phyloP scores from a whole-genome alignment of 2,113 vertebrate genomes.

The Xenotilapia caudafasciata region DNA sequence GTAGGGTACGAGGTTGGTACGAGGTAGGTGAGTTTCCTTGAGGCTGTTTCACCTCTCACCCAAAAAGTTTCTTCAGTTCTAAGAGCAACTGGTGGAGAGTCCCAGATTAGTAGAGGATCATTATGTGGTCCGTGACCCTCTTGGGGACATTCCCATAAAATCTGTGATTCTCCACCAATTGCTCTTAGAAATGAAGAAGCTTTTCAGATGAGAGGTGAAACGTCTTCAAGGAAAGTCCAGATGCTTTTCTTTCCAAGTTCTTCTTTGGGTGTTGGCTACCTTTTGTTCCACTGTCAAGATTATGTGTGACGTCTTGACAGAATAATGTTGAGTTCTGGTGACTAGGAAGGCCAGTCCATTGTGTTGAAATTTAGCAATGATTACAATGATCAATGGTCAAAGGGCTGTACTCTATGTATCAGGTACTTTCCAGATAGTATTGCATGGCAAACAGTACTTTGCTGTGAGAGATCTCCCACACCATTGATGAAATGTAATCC shows the following conservation, averaged over 20 bases:
- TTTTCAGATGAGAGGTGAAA: neutral
- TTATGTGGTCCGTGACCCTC: neutral
- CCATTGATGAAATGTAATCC: neutral
- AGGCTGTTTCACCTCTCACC: neutral
- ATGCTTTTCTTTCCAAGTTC: accelerated
- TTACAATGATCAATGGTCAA: neutral
- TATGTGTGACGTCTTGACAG: neutral
- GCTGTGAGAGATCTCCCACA: neutral
- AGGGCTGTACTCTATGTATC: neutral
- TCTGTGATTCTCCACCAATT: neutral
- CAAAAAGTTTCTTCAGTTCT: neutral
- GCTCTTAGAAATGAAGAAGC: neutral
- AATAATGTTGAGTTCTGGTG: neutral
- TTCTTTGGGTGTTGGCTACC: neutral
- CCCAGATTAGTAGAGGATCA: neutral
- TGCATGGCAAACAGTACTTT: neutral
- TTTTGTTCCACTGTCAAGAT: neutral
- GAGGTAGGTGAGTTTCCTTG: neutral
- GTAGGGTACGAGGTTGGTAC: neutral
- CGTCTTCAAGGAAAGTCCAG: neutral
- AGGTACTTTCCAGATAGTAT: neutral
- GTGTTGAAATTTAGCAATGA: too few species aligned
- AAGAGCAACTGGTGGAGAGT: neutral
- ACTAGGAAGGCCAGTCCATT: neutral
- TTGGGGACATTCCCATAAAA: neutral